These are phyloP conservation scores for Ptychadena robeensis DNA, from an alignment of 2,797 vertebrate species.

Conservation along the genomic window DNA sequence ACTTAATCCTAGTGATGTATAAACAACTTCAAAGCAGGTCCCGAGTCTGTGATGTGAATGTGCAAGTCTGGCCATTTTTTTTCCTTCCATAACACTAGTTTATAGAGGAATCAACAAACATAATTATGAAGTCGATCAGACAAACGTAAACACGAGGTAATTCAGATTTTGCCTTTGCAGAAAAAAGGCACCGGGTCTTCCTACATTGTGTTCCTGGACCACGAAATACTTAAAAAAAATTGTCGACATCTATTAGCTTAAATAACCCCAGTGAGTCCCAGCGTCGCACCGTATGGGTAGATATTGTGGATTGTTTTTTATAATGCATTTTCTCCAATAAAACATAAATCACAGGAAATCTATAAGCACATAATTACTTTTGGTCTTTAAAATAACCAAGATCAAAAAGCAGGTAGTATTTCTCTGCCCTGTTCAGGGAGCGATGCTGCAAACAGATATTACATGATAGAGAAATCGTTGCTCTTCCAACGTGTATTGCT, in stretches of 20 bases:
- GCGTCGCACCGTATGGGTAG: background rate
- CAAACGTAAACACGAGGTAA: slow-evolving; percentile 50
- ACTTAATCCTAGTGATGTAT: slow-evolving; percentile 70
- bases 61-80: slow-evolving; percentile 68
- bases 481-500: slow-evolving; percentile 33
- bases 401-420: slow-evolving; percentile 7
- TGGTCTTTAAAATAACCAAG: slow-evolving; percentile 20
- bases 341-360: slow-evolving; percentile 33
- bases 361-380: slow-evolving; percentile 26
- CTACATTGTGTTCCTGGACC: too few relatives aligned
- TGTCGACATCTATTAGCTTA: background rate
- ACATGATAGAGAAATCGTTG: slow-evolving; percentile 34
- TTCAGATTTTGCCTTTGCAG: background rate
- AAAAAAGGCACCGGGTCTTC: too few relatives aligned
- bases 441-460: background rate
- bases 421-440: slow-evolving; percentile 20
- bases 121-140: slow-evolving; percentile 70
- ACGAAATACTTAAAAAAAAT: too few relatives aligned
- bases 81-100: slow-evolving; percentile 3
- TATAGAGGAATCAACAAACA: slow-evolving; percentile 21
- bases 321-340: slow-evolving; percentile 44
- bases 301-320: background rate
- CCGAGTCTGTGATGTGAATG: slow-evolving; percentile 68
- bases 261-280: background rate
- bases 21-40: slow-evolving; percentile 77